Conservation (phyloP, 1,140 invertebrate genomes). For the Aphidius gifuensis region DNA sequence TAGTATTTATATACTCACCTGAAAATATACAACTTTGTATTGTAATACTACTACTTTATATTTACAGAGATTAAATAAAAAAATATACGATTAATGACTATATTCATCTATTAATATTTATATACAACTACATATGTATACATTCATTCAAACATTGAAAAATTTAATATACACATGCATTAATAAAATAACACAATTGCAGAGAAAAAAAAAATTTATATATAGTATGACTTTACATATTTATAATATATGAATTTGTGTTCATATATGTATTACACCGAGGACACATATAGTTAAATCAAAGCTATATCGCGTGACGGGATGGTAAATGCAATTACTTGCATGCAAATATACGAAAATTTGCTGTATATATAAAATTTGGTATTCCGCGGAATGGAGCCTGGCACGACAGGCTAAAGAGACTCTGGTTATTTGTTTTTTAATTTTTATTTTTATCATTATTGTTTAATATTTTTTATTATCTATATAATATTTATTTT, state of each 20-base stretch:
- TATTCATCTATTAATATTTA: conserved; percentile 14
- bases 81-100: neutral
- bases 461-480: neutral
- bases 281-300: too few relatives aligned
- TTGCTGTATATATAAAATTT: conserved; percentile 3
- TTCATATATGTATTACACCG: too few relatives aligned
- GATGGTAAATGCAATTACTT: conserved; percentile 25
- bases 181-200: too few relatives aligned
- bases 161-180: too few relatives aligned
- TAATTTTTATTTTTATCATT: neutral
- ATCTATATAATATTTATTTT: neutral
- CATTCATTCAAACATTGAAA: too few relatives aligned
- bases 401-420: conserved; percentile 1
- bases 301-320: conserved; percentile 6
- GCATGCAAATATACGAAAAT: conserved; percentile 20
- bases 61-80: neutral
- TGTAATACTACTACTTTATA: too few relatives aligned
- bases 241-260: too few relatives aligned
- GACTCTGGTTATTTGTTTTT: too few relatives aligned
- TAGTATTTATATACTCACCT: conserved; percentile 3
- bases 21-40: neutral
- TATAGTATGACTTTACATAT: too few relatives aligned
- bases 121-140: neutral
- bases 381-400: conserved; percentile 1
- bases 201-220: too few relatives aligned